phyloP scores from a whole-genome alignment of 2,888 invertebrate species.

The Stictocephala bisonia region DNA sequence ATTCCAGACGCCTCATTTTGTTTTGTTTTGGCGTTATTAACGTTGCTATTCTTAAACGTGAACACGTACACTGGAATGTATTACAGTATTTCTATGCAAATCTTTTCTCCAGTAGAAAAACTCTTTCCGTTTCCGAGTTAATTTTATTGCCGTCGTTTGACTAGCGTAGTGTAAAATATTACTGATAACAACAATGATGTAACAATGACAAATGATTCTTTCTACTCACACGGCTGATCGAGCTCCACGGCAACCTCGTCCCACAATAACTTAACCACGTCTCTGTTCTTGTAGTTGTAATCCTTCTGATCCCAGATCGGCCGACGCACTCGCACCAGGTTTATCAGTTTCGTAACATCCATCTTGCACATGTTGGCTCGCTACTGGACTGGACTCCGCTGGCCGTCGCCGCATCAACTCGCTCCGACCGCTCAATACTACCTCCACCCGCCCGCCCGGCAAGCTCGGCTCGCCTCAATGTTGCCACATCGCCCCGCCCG shows the following conservation, averaged over 20 bases:
- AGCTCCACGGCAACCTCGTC: slow-evolving; percentile 64
- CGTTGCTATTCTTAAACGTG: too few relatives aligned
- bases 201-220: slow-evolving; percentile 18
- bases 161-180: too few relatives aligned
- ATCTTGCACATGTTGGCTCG: slow-evolving; percentile 57
- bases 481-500: neutral
- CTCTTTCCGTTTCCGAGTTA: too few relatives aligned
- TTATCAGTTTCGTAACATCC: slow-evolving; percentile 64
- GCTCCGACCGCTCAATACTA: neutral
- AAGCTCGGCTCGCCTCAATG: too few relatives aligned
- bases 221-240: slow-evolving; percentile 62
- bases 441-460: neutral
- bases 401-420: neutral
- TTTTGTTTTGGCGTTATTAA: too few relatives aligned
- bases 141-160: too few relatives aligned
- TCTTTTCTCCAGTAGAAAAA: too few relatives aligned
- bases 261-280: slow-evolving; percentile 64
- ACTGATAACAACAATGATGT: too few relatives aligned
- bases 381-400: neutral
- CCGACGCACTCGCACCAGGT: slow-evolving; percentile 64
- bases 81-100: too few relatives aligned
- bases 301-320: slow-evolving; percentile 65
- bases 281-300: slow-evolving; percentile 65
- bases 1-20: too few relatives aligned
- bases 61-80: too few relatives aligned